Percentiles rank a stretch among this genome's conserved stretches.
phyloP scores from a whole-genome alignment of 2,113 vertebrate species.

The Siniperca knerii region DNA sequence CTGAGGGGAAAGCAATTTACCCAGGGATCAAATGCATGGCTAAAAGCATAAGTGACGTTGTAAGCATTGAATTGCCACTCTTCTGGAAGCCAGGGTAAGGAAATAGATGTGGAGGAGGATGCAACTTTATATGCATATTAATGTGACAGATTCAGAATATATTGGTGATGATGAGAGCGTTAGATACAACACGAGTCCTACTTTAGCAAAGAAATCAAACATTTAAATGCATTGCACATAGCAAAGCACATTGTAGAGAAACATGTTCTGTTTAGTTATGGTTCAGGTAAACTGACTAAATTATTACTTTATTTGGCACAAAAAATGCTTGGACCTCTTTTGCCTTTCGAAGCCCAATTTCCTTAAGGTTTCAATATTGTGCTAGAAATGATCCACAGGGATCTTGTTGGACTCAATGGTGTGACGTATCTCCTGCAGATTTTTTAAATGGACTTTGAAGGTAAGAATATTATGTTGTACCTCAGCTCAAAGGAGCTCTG shows the following conservation, averaged over 20 bases:
- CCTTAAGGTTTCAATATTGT: slow-evolving; percentile 16
- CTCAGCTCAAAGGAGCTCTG: slow-evolving; percentile 21
- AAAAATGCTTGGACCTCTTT: slow-evolving; percentile 1
- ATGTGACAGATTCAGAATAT: slow-evolving; percentile 60
- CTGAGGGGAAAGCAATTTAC: slow-evolving; percentile 81
- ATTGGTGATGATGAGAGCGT: slow-evolving; percentile 49
- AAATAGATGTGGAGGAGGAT: slow-evolving; percentile 68
- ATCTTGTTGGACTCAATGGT: neutral
- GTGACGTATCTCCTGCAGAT: slow-evolving; percentile 4
- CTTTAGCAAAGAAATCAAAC: slow-evolving; percentile 31
- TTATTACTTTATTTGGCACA: slow-evolving; percentile 4
- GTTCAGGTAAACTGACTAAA: slow-evolving; percentile 30
- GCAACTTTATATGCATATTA: slow-evolving; percentile 62
- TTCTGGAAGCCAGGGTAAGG: slow-evolving; percentile 52
- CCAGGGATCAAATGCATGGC: slow-evolving; percentile 79
- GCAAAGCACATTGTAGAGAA: slow-evolving; percentile 11
- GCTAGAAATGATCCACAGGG: slow-evolving; percentile 15
- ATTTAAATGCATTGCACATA: slow-evolving; percentile 40
- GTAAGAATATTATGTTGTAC: slow-evolving; percentile 13
- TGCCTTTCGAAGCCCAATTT: neutral
- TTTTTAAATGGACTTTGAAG: slow-evolving; percentile 20
- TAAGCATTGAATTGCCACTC: slow-evolving; percentile 66
- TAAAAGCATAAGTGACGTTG: slow-evolving; percentile 77
- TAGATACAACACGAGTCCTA: slow-evolving; percentile 42
- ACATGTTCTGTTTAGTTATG: slow-evolving; percentile 20